These are phyloP conservation scores for Scaptomyza cyrtandrae DNA, from an alignment of 2,888 invertebrate species.

Conservation along the genomic window DNA sequence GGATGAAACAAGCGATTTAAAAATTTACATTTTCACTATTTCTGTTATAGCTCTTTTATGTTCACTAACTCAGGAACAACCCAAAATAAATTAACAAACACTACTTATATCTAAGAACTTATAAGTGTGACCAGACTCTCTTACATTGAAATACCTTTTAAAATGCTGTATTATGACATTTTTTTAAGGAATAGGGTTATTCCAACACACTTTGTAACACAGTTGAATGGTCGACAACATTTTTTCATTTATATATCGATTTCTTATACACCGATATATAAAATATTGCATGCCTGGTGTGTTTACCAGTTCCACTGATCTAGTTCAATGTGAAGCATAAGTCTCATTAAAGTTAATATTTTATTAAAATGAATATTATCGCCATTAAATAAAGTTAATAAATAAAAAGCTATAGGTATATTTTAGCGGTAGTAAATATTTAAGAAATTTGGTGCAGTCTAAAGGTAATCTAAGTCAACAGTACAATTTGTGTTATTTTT, in stretches of 20 bases:
- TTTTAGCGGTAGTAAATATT: background rate
- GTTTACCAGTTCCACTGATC: conserved; percentile 11
- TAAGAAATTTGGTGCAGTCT: background rate
- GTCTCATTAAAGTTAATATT: conserved; percentile 24
- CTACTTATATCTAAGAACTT: too few relatives aligned
- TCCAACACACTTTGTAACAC: too few relatives aligned
- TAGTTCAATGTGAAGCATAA: conserved; percentile 20
- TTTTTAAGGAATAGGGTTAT: too few relatives aligned
- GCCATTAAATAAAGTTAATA: background rate
- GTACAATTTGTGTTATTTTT: background rate
- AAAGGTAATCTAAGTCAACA: background rate
- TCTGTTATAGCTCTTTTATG: too few relatives aligned
- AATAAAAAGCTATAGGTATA: background rate
- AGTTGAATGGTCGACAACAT: too few relatives aligned
- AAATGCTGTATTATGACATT: background rate
- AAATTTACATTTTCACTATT: too few relatives aligned
- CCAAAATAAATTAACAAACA: too few relatives aligned
- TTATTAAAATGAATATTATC: conserved; percentile 10
- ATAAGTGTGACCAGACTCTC: too few relatives aligned
- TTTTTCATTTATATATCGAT: background rate
- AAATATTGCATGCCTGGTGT: background rate
- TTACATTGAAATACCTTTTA: background rate
- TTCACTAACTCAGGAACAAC: too few relatives aligned
- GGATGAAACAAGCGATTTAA: too few relatives aligned
- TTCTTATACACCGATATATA: conserved; percentile 2